Evolutionary conservation across 2,113 vertebrate genomes (phyloP).

Genomic region (Chauna torquata): DNA sequence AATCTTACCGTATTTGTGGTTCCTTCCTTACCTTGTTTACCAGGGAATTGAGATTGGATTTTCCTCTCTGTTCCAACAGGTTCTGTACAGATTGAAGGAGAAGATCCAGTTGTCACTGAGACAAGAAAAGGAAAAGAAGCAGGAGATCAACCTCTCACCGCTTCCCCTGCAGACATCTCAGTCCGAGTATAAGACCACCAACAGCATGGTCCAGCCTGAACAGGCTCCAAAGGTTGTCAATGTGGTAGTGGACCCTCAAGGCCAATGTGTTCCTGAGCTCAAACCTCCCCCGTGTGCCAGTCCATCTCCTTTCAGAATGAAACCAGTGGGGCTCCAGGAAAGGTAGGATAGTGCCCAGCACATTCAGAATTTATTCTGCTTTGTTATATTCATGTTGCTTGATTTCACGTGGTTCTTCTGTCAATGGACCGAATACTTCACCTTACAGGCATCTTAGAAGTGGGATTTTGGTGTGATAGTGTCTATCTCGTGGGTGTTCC

Average conservation of each 20-base stretch:
- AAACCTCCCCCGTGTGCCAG: conserved; percentile 79
- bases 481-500: not conserved
- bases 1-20: not conserved
- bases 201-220: conserved; percentile 91
- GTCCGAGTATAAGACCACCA: conserved; percentile 75
- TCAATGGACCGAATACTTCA: not conserved
- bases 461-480: not conserved
- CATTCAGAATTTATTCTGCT: not conserved
- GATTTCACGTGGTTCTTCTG: not conserved
- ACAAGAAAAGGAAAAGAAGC: conserved; percentile 87
- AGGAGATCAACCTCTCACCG: conserved; percentile 82
- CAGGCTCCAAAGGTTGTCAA: conserved; percentile 77
- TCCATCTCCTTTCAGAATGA: conserved; percentile 97
- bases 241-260: conserved; percentile 77
- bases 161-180: conserved; percentile 72
- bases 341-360: conserved; percentile 72
- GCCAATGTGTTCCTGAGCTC: conserved; percentile 78
- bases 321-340: conserved; percentile 92
- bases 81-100: conserved; percentile 92
- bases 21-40: conserved; percentile 12
- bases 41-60: not conserved
- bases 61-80: conserved; percentile 76
- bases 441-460: not conserved
- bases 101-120: conserved; percentile 86
- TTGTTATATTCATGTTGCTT: not conserved